phyloP scores from a whole-genome alignment of 2,888 invertebrate species.

The Lissocephala sabroskyi region DNA sequence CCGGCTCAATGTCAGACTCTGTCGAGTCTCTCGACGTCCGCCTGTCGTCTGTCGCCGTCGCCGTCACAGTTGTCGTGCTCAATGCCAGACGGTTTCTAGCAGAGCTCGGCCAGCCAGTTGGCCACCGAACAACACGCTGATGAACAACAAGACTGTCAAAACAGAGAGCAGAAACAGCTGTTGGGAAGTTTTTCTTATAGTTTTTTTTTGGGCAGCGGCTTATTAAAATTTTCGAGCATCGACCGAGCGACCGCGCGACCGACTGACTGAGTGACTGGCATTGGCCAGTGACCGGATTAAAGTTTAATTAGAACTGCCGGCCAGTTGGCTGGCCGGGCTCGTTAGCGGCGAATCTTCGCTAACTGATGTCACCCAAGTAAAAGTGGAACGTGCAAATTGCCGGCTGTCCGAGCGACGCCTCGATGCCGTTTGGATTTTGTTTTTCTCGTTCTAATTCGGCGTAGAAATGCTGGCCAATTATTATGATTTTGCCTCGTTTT shows the following conservation, averaged over 20 bases:
- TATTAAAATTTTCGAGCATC: constrained; percentile 29
- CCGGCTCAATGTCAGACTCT: constrained; percentile 57
- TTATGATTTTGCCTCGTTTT: constrained; percentile 4
- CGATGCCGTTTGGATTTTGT: background rate
- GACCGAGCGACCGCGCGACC: constrained; percentile 7
- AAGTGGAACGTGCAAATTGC: constrained; percentile 2
- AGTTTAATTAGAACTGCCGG: constrained; percentile 29
- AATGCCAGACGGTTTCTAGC: constrained; percentile 49
- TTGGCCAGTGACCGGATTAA: constrained; percentile 45
- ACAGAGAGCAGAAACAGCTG: constrained; percentile 29
- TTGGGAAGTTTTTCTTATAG: too few relatives aligned
- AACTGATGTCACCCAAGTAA: constrained; percentile 1
- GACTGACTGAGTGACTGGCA: constrained; percentile 24
- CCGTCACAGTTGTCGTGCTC: constrained; percentile 39
- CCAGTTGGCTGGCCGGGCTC: background rate
- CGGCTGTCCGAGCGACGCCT: background rate
- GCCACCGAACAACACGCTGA: constrained; percentile 14
- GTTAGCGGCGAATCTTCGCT: background rate
- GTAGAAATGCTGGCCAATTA: constrained; percentile 4
- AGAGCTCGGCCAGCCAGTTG: constrained; percentile 36
- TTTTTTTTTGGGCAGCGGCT: constrained; percentile 41
- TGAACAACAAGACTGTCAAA: constrained; percentile 2
- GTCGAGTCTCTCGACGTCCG: constrained; percentile 28
- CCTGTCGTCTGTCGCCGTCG: background rate
- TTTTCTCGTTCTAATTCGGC: background rate